phyloP scores from a whole-genome alignment of 2,888 invertebrate genomes.

The Drosophila hawaiiensis region DNA sequence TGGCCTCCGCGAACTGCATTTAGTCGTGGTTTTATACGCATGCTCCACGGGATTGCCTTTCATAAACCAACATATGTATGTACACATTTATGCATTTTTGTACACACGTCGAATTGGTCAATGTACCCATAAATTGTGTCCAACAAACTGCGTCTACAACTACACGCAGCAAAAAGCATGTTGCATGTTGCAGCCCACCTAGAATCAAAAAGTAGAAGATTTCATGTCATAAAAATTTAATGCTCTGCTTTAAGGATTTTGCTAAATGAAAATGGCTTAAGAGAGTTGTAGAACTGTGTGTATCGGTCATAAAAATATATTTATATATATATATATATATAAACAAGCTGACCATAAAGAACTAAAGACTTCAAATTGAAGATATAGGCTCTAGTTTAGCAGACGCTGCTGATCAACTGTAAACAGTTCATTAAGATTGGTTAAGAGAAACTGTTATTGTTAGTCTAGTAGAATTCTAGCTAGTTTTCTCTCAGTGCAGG shows the following conservation, averaged over 20 bases:
- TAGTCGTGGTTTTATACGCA: constrained; percentile 50
- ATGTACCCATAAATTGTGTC: constrained; percentile 52
- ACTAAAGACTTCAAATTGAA: neutral
- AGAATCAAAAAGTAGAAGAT: neutral
- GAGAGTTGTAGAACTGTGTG: neutral
- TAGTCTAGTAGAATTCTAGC: neutral
- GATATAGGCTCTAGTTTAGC: neutral
- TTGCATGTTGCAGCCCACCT: neutral
- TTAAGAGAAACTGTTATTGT: rapidly evolving
- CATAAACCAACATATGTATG: constrained; percentile 11
- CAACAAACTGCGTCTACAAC: constrained; percentile 1
- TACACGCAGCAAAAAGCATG: neutral
- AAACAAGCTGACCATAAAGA: neutral
- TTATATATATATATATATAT: too few species aligned
- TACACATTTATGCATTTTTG: neutral
- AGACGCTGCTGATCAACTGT: neutral
- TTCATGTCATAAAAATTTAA: neutral
- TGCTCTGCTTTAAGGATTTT: neutral
- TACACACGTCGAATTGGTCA: constrained; percentile 44
- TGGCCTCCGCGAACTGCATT: constrained; percentile 42
- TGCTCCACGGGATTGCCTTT: constrained; percentile 58
- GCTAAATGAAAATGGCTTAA: neutral
- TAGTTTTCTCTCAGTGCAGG: constrained; percentile 1
- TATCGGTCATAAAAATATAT: too few species aligned
- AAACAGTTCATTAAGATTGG: neutral